Percentiles rank a stretch among this genome's conserved stretches.
These are phyloP conservation scores for Taphrorychus bicolor DNA, from an alignment of 2,888 invertebrate species.

Conservation along the genomic window DNA sequence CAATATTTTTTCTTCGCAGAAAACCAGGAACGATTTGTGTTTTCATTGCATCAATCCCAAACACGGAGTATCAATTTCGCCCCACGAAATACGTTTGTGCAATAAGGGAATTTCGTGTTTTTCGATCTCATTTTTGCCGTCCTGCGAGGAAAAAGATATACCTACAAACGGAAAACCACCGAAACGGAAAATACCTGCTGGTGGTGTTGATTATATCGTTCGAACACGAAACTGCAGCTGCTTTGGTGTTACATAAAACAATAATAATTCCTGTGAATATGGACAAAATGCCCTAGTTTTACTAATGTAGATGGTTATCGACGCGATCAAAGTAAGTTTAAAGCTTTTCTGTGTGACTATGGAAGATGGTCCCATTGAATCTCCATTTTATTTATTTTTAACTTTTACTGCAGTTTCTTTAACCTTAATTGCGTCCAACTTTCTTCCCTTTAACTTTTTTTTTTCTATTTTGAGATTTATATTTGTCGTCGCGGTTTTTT, in stretches of 20 bases:
- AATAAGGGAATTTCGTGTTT: neutral
- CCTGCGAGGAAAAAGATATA: neutral
- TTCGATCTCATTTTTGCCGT: neutral
- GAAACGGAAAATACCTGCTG: conserved; percentile 1
- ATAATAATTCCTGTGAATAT: neutral
- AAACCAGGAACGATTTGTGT: neutral
- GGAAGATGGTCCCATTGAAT: too few species aligned
- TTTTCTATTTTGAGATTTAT: too few species aligned
- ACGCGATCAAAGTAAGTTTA: too few species aligned
- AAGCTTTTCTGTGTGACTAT: too few species aligned
- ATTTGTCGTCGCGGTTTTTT: too few species aligned
- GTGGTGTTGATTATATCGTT: conserved; percentile 2
- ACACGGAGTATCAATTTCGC: neutral
- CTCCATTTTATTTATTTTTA: too few species aligned
- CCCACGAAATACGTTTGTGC: neutral
- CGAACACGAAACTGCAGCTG: neutral
- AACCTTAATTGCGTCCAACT: too few species aligned
- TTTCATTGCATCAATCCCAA: neutral
- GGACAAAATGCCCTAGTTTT: too few species aligned
- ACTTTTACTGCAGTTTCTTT: too few species aligned
- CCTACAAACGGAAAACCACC: conserved; percentile 9
- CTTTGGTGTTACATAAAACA: neutral
- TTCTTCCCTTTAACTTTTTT: too few species aligned
- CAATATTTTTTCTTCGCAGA: neutral
- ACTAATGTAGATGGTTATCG: too few species aligned